Percentiles rank a stretch among this genome's conserved stretches.
Evolutionary conservation across 2,113 vertebrate genomes (phyloP).

Genomic region (Oreocharis arfaki): DNA sequence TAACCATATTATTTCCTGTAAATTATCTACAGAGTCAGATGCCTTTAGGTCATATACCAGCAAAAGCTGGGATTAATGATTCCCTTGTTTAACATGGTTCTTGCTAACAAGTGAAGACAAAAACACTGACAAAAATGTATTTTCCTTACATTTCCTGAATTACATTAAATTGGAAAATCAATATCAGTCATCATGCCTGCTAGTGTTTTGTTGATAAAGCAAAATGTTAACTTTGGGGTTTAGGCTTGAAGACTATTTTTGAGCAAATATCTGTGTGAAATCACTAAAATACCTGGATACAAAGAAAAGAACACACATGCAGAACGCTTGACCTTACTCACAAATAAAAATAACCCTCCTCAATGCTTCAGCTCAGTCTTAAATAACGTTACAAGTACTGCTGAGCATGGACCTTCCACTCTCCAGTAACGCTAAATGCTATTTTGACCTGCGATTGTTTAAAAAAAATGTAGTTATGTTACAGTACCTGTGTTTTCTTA

Average conservation of each 20-base stretch:
- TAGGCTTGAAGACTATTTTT: neutral
- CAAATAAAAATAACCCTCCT: neutral
- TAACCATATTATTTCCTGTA: neutral
- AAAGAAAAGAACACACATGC: neutral
- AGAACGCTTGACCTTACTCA: neutral
- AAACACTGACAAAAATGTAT: neutral
- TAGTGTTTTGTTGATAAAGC: neutral
- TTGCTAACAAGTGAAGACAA: neutral
- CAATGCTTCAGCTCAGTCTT: neutral
- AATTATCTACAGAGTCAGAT: neutral
- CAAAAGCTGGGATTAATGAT: neutral
- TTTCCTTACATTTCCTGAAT: neutral
- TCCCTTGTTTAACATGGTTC: neutral
- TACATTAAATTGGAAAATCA: constrained; percentile 5
- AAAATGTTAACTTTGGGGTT: neutral
- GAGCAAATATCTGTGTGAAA: neutral
- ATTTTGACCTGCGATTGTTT: neutral
- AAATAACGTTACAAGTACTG: neutral
- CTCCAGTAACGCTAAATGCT: neutral
- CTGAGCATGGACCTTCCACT: neutral
- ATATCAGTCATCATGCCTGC: neutral
- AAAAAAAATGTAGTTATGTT: neutral
- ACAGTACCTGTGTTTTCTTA: constrained; percentile 2
- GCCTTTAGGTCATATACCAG: neutral
- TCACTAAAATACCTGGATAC: neutral